Evolutionary conservation across 2,113 vertebrate genomes (phyloP).

Genomic region (Otolemur garnettii): DNA sequence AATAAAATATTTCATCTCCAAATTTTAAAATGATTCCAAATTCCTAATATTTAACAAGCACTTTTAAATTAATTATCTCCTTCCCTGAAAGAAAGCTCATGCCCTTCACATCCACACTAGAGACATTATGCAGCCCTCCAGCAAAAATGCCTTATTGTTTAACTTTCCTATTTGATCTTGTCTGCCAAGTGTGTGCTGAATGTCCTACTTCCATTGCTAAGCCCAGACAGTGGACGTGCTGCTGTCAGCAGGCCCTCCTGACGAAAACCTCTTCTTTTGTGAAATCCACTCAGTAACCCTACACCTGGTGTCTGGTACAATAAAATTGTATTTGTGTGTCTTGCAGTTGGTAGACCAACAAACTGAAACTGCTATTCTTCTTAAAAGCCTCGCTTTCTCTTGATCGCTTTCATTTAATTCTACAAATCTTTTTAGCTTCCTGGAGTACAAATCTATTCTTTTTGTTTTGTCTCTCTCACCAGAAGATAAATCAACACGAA

Average conservation of each 20-base stretch:
- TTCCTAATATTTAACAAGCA: slow-evolving; percentile 42
- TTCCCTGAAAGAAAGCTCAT: slow-evolving; percentile 27
- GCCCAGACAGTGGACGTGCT: not conserved
- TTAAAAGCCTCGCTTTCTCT: slow-evolving; percentile 59
- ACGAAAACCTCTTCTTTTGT: not conserved
- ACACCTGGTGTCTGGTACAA: slow-evolving; percentile 45
- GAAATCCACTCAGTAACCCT: slow-evolving; percentile 33
- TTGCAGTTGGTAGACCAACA: not conserved
- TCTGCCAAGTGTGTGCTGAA: not conserved
- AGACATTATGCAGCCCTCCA: slow-evolving; percentile 2
- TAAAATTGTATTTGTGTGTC: slow-evolving; percentile 7
- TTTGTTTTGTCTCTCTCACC: slow-evolving; percentile 40
- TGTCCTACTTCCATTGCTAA: not conserved
- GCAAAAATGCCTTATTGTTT: not conserved
- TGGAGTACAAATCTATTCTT: slow-evolving; percentile 4
- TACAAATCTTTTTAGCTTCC: not conserved
- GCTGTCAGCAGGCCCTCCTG: not conserved
- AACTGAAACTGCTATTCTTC: slow-evolving; percentile 23
- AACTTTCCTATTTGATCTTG: not conserved
- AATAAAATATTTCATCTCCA: slow-evolving; percentile 38
- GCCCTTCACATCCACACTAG: slow-evolving; percentile 29
- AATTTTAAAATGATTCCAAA: slow-evolving; percentile 56
- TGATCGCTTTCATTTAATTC: slow-evolving; percentile 23
- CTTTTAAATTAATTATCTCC: slow-evolving; percentile 54
- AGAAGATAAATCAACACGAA: not conserved